Base-by-base conservation (phyloP, 1,140 invertebrate species). In the Megathymus violae region DNA sequence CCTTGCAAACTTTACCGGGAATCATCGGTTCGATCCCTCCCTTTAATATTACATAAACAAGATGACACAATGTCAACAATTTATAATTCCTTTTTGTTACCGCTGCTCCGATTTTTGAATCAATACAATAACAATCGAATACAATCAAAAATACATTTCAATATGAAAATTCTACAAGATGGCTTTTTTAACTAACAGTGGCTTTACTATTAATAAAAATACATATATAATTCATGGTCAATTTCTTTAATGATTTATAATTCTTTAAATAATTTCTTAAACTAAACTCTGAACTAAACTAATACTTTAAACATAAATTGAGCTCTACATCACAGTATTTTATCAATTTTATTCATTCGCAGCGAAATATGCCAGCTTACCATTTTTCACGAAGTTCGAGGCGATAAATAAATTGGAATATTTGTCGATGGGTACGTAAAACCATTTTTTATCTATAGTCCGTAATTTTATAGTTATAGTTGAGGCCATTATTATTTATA, bases 21-120 rank as follows among this genome's bases (percentile, higher is more conserved):
- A 82, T 81, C 76, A 84, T 79, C 78, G 74, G 67, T 64, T 63
- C 68, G 69, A 76, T 74, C 74, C 69, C 62, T 74, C 67, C 71
- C 73, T 78, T 80, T 78, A 71, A 74, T 68, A 75, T 73, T 71
- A 76, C 62, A 76, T 73, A 62, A 72, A 71, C 41, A 69, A 74
- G 43, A 69, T 74, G 64, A 74, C 62, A 52, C 58, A 48, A 63
- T 62, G 68, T 71, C 64, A 54, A 27, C 46, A 36, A 66, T 67
- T 69, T 73, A 69, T 62, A 58, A 52, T 34, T n/a, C 19, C 15
- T 52, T 22, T 40, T 52, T 52, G 50, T 14, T 38, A 13, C 14
- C 4, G 41, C 10, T 44, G 15, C 7, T 5, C 16, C 16, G n/a
- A 4, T 7, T 44, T 44, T 22, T 22, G n/a, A 11, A n/a, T 19